phyloP scores from a whole-genome alignment of 2,113 vertebrate genomes.

The Amia ocellicauda region DNA sequence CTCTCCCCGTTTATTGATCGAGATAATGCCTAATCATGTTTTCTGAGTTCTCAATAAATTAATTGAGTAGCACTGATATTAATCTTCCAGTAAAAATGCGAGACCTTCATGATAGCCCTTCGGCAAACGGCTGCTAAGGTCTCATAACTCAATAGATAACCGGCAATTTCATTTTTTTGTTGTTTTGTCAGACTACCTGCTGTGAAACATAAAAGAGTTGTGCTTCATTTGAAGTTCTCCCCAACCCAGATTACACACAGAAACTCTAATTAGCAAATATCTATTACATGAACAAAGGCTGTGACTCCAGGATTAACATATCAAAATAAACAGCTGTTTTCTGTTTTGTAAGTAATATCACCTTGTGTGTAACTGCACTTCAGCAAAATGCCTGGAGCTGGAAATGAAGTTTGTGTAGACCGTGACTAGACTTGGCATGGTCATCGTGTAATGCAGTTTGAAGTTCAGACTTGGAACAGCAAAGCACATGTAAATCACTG shows the following conservation, averaged over 20 bases:
- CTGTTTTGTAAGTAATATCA: no score
- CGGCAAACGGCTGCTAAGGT: not conserved
- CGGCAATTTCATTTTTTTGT: not conserved
- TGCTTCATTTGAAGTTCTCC: not conserved
- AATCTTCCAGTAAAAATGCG: not conserved
- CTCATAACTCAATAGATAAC: not conserved
- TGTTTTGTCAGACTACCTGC: not conserved
- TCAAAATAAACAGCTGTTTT: no score
- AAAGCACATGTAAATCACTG: no score
- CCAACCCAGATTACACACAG: not conserved
- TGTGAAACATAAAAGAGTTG: not conserved
- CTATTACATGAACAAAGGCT: not conserved
- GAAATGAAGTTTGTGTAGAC: no score
- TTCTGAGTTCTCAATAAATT: conserved; percentile 10
- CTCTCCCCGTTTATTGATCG: conserved; percentile 15
- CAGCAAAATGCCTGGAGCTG: no score
- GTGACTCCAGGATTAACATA: no score
- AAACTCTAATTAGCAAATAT: not conserved
- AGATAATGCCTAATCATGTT: conserved; percentile 17
- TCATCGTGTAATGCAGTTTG: no score
- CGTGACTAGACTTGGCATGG: no score
- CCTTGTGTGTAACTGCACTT: no score
- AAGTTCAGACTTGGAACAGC: no score
- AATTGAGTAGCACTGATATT: conserved; percentile 14
- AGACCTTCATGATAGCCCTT: not conserved